Evolutionary conservation across 1,140 invertebrate species (phyloP).

Genomic region (Bactericera cockerelli): DNA sequence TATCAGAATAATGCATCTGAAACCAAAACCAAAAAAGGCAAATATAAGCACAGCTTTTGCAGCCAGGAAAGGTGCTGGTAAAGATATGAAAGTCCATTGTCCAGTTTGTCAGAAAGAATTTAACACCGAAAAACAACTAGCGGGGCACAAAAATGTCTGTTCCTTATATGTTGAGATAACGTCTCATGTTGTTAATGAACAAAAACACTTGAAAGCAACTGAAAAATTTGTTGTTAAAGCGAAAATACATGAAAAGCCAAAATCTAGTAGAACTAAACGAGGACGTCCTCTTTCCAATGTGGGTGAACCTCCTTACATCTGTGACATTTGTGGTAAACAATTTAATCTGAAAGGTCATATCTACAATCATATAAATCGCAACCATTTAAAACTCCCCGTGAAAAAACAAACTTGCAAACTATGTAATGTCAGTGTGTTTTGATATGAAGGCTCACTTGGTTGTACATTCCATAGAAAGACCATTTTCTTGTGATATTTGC

Average conservation of each 20-base stretch:
- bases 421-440: not conserved
- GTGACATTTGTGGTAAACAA: not conserved
- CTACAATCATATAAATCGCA: not conserved
- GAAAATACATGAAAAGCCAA: no score
- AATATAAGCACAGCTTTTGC: no score
- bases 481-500: slow-evolving; percentile 26
- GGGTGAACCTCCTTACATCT: no score
- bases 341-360: not conserved
- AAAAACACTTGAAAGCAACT: no score
- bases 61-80: no score
- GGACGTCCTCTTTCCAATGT: no score
- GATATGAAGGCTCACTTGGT: not conserved
- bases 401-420: not conserved
- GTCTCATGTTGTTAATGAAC: no score
- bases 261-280: no score
- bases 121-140: not conserved
- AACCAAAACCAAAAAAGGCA: no score
- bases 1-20: no score
- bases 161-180: no score
- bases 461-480: slow-evolving; percentile 19
- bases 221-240: no score
- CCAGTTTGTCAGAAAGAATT: not conserved
- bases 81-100: not conserved
- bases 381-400: not conserved
- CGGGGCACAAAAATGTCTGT: not conserved